Evolutionary conservation across 2,888 invertebrate genomes (phyloP), one percentile per base, ranked within the genome.

Genomic region (Sinelater perroti): DNA sequence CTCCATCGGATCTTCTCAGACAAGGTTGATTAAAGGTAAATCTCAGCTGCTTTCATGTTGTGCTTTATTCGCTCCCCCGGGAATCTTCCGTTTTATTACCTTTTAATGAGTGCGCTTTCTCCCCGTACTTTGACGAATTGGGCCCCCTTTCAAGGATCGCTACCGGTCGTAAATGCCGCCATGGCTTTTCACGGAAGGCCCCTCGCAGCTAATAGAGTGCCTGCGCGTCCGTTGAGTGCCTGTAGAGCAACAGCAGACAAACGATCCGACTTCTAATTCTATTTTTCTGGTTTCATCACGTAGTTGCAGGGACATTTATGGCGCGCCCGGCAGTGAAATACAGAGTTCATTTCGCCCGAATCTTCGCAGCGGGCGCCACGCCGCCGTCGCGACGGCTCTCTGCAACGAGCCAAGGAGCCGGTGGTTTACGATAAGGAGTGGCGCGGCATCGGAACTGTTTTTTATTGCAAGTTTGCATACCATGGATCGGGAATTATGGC

Each of bases 261-360:
- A 21, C 11, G 16, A 14, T 40, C 20, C 21, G 11, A 40, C 38
- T 40, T 40, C 38, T 64, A 64, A 64, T 62, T 64, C 59, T 61
- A 64, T 64, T 61, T 54, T 61, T 63, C 49, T 40, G 62, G 59
- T 61, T 61, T 65, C 61, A 63, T 63, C 65, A 57, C 53, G 51
- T 49, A 36, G 58, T 63, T 61, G 46, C 36, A 52, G 14, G 53
- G 66, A 66, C 66, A 53, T 66, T 66, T 64, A 66, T 66, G 49
- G 66, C 63, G 51, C 64, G 66, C 64, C 63, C 56, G 26, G 46
- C 42, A 51, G 56, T 66, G 57, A 66, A 66, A 62, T 66, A 66
- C 62, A 60, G 64, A 63, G 62, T 64, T 66, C 64, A 66, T 66
- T 66, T 66, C 58, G 45, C 20, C 47, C n/a, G 38, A 42, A 26